phyloP scores from a whole-genome alignment of 2,888 invertebrate species.

The Bombyx huttoni region DNA sequence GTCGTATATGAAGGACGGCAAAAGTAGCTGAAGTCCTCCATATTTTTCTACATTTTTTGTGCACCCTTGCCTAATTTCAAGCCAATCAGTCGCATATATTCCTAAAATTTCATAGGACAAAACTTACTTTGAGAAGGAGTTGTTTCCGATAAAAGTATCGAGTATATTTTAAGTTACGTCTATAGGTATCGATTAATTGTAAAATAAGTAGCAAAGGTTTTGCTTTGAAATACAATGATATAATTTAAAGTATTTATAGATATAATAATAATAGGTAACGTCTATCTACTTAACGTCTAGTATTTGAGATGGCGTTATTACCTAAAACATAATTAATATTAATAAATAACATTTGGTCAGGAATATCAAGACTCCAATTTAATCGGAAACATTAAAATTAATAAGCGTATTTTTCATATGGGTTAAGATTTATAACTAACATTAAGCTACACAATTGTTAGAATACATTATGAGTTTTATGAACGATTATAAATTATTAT shows the following conservation, averaged over 20 bases:
- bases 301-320: constrained; percentile 49
- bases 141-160: constrained; percentile 1
- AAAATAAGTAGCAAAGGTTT: background rate
- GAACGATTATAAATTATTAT: constrained; percentile 1
- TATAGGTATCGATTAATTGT: background rate
- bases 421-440: constrained; percentile 49
- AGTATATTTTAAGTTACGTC: background rate
- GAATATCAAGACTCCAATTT: constrained; percentile 69
- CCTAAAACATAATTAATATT: constrained; percentile 54
- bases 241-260: constrained; percentile 15
- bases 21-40: constrained; percentile 34
- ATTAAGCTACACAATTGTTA: constrained; percentile 26
- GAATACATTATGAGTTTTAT: constrained; percentile 3
- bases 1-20: constrained; percentile 51
- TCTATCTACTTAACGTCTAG: constrained; percentile 41
- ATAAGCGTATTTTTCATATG: constrained; percentile 71
- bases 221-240: constrained; percentile 11
- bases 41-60: constrained; percentile 17
- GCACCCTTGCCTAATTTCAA: constrained; percentile 14
- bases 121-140: constrained; percentile 12
- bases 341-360: constrained; percentile 65
- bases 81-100: constrained; percentile 31
- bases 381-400: constrained; percentile 71
- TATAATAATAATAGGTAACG: constrained; percentile 18
- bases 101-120: constrained; percentile 13